These are phyloP conservation scores for Nemopilema nomurai DNA, from an alignment of 30 jellyfish, hydroid and myxozoan genomes.

Conservation along the genomic window DNA sequence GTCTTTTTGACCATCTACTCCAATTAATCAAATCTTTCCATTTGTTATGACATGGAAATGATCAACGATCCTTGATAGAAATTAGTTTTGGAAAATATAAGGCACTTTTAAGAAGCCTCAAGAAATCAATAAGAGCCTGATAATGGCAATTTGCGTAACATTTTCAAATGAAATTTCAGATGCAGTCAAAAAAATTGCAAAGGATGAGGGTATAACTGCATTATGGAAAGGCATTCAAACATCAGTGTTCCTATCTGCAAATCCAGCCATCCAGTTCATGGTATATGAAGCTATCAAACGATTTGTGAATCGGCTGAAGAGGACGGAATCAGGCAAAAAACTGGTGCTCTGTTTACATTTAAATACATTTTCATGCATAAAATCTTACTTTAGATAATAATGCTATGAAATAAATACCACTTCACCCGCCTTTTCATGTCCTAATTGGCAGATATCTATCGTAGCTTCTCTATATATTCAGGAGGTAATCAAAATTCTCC, in stretches of 20 bases:
- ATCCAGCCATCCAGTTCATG: conserved; percentile 96
- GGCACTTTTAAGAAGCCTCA: too few relatives aligned
- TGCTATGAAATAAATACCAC: background rate
- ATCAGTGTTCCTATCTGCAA: conserved; percentile 85
- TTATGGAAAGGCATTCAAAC: conserved; percentile 93
- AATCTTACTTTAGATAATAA: background rate
- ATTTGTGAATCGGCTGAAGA: conserved; percentile 38
- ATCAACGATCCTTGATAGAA: too few relatives aligned
- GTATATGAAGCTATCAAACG: conserved; percentile 88
- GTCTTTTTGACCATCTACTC: too few relatives aligned
- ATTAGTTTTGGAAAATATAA: too few relatives aligned
- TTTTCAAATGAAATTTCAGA: conserved; percentile 58
- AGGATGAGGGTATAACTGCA: conserved; percentile 85
- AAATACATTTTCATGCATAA: background rate
- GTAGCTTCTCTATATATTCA: background rate
- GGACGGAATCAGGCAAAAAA: conserved; percentile 20
- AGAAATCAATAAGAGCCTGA: too few relatives aligned
- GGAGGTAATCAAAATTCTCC: too few relatives aligned
- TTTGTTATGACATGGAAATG: too few relatives aligned
- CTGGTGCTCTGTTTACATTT: conserved; percentile 6
- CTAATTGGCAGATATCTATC: background rate
- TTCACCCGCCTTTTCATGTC: background rate
- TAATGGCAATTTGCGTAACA: background rate
- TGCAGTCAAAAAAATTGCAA: conserved; percentile 65
- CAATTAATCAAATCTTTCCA: too few relatives aligned